Evolutionary conservation across 1,140 invertebrate genomes (phyloP), one percentile per base, ranked within the genome.

Genomic region (Chironomus tepperi): DNA sequence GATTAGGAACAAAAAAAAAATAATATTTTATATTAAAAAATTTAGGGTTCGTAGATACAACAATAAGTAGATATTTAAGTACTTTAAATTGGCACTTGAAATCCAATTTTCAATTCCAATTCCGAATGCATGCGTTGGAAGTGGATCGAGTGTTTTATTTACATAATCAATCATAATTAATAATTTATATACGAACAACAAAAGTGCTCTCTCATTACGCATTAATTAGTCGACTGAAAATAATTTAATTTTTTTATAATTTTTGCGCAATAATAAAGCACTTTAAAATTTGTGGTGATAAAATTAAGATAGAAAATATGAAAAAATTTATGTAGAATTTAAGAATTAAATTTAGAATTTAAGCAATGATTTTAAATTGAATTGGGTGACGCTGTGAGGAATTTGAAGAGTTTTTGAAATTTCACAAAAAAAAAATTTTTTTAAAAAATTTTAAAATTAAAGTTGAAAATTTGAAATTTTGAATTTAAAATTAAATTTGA

Each of bases 101-200:
- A 57, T 57, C 24, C 24, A 34, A 34, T 34, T 34, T 34, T 34
- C 5, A 57, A 57, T 57, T 57, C 47, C 47, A n/a, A 57, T n/a
- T 57, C 47, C n/a, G 24, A 57, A 57, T 57, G 47, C 47, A 57
- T 57, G 47, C 15, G 47, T 57, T 57, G 47, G 47, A 57, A 57
- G 12, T 57, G 47, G 47, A 57, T 57, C n/a, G 15, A 47, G 15
- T 10, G 43, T 47, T 47, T 10, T 10, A 47, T 10, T 47, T 47
- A 10, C 43, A 47, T 47, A 47, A 47, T 9, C 43, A 9, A 47
- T 15, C 8, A 47, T 9, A 47, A 47, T 47, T 47, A 47, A 47
- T 47, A 47, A 47, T 47, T 47, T 47, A 34, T 34, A 34, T 34
- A 34, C 24, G 24, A 5, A 34, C 24, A 34, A 34, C 24, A 47